These are phyloP conservation scores for Tor tambroides DNA, from an alignment of 2,113 vertebrate genomes.

Conservation along the genomic window DNA sequence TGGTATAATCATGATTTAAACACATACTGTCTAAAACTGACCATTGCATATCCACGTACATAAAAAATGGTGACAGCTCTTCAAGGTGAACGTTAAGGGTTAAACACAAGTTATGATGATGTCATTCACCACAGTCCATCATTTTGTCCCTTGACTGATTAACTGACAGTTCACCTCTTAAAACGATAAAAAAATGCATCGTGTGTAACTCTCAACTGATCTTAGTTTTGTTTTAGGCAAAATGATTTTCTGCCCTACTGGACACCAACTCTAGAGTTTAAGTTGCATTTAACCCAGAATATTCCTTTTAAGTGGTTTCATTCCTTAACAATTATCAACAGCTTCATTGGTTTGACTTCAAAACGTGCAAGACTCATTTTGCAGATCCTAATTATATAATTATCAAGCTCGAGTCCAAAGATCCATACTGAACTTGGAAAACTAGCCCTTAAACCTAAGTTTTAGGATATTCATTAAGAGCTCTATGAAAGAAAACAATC, in stretches of 20 bases:
- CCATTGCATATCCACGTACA: background rate
- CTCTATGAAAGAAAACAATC: background rate
- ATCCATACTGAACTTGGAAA: too few relatives aligned
- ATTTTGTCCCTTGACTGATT: background rate
- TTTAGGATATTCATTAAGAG: background rate
- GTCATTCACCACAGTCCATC: background rate
- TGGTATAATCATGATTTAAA: background rate
- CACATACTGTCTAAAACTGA: background rate
- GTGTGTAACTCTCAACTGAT: background rate
- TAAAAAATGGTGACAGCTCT: background rate
- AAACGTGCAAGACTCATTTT: background rate
- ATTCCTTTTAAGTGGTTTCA: background rate
- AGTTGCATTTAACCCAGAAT: conserved; percentile 7
- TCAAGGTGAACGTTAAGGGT: background rate
- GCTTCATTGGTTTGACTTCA: background rate
- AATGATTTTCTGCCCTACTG: background rate
- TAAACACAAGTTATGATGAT: background rate
- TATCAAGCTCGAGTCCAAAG: background rate
- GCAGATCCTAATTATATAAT: background rate
- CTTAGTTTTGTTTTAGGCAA: background rate
- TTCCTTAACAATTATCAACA: background rate
- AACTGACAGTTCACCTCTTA: too few relatives aligned
- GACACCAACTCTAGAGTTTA: background rate
- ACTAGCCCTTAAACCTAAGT: background rate
- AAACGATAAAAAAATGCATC: too few relatives aligned